Evolutionary conservation across 2,888 invertebrate genomes (phyloP), one percentile per base, ranked within the genome.

Genomic region (Tetropium fuscum): DNA sequence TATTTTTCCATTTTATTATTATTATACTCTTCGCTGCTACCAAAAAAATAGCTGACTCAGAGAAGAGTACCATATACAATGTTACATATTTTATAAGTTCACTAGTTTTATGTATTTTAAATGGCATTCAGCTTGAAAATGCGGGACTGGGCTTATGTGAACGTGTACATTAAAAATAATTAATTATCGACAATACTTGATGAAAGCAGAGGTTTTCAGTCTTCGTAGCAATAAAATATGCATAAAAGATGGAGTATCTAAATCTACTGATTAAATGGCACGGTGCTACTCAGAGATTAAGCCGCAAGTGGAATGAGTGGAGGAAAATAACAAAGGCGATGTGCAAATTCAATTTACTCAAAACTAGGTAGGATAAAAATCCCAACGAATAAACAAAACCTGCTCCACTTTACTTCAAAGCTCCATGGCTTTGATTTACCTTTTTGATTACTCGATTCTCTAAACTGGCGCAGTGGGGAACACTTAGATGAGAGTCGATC

Each of bases 331-430:
- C 74, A 75, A 76, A 73, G 75, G 74, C 69, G 72, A 72, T 72
- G 69, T 72, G 73, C 74, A 75, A 78, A 80, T 78, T 78, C 77
- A 77, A 79, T 80, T 79, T 77, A 69, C 69, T 64, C 70, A 64
- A 68, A 74, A 71, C 70, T 75, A 76, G 77, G 78, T 77, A 69
- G 77, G 76, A 77, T 77, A 76, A 79, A 78, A 77, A 75, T 64
- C 72, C 68, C 63, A 72, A 70, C 73, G 73, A 74, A 78, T 78
- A 78, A 78, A 78, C 74, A 78, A 75, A 74, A 77, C 73, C 74
- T 72, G 73, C 63, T 58, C 60, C 41, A 66, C 66, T 72, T 68
- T 60, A 72, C 72, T 75, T 75, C 74, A 76, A 77, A 75, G 77
- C 72, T 68, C 66, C 69, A 65, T 55, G 67, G 72, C 76, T 77